These are phyloP conservation scores for Egretta garzetta DNA, from an alignment of 2,113 vertebrate genomes.

Conservation along the genomic window DNA sequence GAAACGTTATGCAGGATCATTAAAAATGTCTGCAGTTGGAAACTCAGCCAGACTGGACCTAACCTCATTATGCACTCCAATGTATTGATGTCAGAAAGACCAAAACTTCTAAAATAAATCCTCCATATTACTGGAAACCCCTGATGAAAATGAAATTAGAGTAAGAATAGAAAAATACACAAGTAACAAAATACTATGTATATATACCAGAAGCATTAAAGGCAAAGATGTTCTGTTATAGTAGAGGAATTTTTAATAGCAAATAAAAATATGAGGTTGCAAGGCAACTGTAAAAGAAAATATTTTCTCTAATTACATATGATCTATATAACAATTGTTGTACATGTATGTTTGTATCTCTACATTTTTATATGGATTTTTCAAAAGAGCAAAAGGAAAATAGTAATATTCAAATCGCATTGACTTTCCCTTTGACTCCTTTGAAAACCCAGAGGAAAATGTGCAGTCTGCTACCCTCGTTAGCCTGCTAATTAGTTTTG, in stretches of 20 bases:
- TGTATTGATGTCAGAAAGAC: not conserved
- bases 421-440: not conserved
- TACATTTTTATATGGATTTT: not conserved
- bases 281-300: not conserved
- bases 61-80: not conserved
- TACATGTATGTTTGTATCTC: not conserved
- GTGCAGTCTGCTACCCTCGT: not conserved
- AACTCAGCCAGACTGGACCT: not conserved
- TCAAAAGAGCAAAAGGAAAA: not conserved
- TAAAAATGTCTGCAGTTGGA: not conserved
- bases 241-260: not conserved
- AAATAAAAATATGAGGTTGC: not conserved
- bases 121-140: not conserved
- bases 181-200: not conserved
- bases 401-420: not conserved
- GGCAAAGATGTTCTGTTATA: not conserved
- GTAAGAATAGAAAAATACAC: not conserved
- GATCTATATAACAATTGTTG: not conserved
- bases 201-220: not conserved
- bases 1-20: not conserved
- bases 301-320: not conserved
- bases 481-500: conserved; percentile 25
- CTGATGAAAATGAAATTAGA: not conserved
- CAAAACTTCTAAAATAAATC: not conserved
- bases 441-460: conserved; percentile 3